Conservation (phyloP, 1,140 invertebrate genomes). For the Lethocerus indicus region DNA sequence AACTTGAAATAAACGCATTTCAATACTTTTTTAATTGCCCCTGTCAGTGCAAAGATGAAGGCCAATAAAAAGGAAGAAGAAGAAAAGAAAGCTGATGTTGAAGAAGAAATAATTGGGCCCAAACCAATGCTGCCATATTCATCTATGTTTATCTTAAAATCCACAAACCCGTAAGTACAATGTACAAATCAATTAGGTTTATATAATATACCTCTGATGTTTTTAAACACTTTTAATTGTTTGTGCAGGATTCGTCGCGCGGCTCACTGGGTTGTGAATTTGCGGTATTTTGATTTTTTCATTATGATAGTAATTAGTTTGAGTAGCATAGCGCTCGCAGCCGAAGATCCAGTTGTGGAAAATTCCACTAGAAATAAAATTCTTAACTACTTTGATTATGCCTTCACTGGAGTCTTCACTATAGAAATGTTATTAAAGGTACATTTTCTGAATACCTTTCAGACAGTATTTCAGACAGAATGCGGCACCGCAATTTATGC, state of each 20-base stretch:
- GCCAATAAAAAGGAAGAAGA: slow-evolving; percentile 51
- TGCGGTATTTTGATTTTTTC: slow-evolving; percentile 98
- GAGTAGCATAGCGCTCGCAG: slow-evolving; percentile 95
- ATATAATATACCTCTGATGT: not conserved
- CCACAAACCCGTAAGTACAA: slow-evolving; percentile 95
- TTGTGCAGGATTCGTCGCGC: slow-evolving; percentile 65
- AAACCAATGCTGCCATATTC: slow-evolving; percentile 99
- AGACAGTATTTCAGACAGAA: not conserved
- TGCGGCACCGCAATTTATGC: not conserved
- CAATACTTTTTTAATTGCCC: no score
- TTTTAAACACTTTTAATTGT: slow-evolving; percentile 31
- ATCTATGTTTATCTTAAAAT: slow-evolving; percentile 98
- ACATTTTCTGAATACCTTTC: slow-evolving; percentile 10
- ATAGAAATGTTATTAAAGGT: slow-evolving; percentile 93
- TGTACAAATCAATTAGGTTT: not conserved
- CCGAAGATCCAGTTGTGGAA: slow-evolving; percentile 95
- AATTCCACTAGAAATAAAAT: slow-evolving; percentile 73
- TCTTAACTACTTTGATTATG: slow-evolving; percentile 97
- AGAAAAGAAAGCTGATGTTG: slow-evolving; percentile 44
- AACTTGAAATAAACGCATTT: no score
- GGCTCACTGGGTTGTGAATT: slow-evolving; percentile 95
- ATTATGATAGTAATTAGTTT: slow-evolving; percentile 97
- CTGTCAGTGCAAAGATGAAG: slow-evolving; percentile 23
- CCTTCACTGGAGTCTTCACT: slow-evolving; percentile 98
- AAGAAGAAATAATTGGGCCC: slow-evolving; percentile 77